phyloP scores from a whole-genome alignment of 2,113 vertebrate genomes.

The Rhagologus leucostigma region DNA sequence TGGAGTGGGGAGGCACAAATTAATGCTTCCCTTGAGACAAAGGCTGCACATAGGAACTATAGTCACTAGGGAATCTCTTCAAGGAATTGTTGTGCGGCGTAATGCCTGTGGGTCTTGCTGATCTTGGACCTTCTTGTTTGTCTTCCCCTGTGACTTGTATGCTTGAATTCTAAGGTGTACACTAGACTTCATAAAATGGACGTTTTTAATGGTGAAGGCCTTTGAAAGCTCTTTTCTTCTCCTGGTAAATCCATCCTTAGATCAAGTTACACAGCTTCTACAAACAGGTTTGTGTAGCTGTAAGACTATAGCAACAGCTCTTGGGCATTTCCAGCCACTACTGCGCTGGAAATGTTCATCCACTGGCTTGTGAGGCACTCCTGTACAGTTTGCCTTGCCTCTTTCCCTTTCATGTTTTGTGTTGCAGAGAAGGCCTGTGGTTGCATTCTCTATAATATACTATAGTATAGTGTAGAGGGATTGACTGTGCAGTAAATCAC shows the following conservation, averaged over 20 bases:
- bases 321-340: neutral
- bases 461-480: rapidly evolving
- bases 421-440: neutral
- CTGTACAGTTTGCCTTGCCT: neutral
- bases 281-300: neutral
- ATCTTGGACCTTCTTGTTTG: neutral
- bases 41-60: neutral
- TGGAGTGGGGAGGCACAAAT: neutral
- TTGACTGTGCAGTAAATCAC: neutral
- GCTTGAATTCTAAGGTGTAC: neutral
- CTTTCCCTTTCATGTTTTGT: neutral
- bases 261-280: neutral
- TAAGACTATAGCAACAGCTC: neutral
- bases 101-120: neutral
- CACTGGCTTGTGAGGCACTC: neutral
- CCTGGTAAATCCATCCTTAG: neutral
- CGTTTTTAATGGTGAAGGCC: neutral
- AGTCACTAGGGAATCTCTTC: neutral
- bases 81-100: neutral
- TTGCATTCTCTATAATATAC: neutral
- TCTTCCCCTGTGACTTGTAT: neutral
- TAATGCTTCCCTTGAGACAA: neutral
- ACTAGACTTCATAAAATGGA: neutral
- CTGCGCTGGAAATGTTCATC: neutral
- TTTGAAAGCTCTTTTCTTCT: neutral